These are phyloP conservation scores for Lasiommata megera DNA, from an alignment of 2,888 invertebrate genomes.

Conservation along the genomic window DNA sequence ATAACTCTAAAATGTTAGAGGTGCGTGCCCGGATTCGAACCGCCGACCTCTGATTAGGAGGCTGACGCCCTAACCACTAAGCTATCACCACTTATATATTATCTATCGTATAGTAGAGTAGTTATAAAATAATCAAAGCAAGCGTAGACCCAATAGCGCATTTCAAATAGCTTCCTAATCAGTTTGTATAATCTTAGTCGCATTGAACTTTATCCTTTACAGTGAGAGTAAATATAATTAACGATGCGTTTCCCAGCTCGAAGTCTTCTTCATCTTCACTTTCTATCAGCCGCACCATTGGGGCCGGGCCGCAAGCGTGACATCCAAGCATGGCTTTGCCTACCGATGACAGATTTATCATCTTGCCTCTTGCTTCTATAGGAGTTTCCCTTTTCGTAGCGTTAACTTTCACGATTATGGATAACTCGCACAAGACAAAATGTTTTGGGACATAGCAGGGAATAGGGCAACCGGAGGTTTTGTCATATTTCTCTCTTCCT, in stretches of 20 bases:
- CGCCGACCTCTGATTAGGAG: too few relatives aligned
- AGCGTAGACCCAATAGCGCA: not conserved
- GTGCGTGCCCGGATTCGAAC: too few relatives aligned
- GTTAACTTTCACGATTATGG: slow-evolving; percentile 6
- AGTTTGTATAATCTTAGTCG: not conserved
- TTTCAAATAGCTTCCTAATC: not conserved
- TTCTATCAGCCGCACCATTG: slow-evolving; percentile 13
- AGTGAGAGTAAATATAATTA: slow-evolving; percentile 15
- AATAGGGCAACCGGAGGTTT: too few relatives aligned
- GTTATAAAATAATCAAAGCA: not conserved
- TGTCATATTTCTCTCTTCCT: too few relatives aligned
- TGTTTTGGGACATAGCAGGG: too few relatives aligned
- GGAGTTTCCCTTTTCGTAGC: slow-evolving; percentile 10
- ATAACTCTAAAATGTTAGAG: too few relatives aligned
- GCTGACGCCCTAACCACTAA: too few relatives aligned
- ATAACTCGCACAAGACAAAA: not conserved
- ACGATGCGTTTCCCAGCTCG: slow-evolving; percentile 12
- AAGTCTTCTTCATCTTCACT: slow-evolving; percentile 21
- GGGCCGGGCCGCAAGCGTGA: slow-evolving; percentile 17
- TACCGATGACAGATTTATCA: slow-evolving; percentile 14
- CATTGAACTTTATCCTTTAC: slow-evolving; percentile 7
- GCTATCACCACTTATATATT: too few relatives aligned
- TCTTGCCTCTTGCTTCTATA: slow-evolving; percentile 1
- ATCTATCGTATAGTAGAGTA: too few relatives aligned
- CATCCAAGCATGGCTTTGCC: slow-evolving; percentile 8